These are phyloP conservation scores for Microtus oregoni DNA, from an alignment of 2,113 vertebrate species.

Conservation along the genomic window DNA sequence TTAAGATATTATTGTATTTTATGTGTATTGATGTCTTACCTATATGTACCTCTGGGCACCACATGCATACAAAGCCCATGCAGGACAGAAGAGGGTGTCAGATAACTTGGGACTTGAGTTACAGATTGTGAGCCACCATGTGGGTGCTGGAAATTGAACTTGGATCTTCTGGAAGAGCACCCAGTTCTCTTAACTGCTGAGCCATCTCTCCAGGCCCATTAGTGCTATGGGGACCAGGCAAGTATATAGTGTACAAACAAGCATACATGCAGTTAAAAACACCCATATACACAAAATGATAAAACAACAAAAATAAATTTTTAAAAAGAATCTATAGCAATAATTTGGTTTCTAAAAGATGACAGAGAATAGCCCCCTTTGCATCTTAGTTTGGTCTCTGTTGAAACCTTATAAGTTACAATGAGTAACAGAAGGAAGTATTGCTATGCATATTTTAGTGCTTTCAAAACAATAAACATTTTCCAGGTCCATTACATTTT, in stretches of 20 bases:
- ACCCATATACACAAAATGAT: background rate
- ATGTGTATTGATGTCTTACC: background rate
- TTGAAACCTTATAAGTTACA: background rate
- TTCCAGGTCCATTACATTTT: background rate
- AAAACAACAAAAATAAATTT: background rate
- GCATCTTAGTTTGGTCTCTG: background rate
- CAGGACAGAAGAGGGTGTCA: background rate
- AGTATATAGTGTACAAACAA: background rate
- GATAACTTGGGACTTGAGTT: background rate
- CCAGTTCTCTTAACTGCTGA: background rate
- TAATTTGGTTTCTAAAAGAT: background rate
- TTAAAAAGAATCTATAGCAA: background rate
- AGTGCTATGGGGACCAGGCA: background rate
- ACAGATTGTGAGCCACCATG: background rate
- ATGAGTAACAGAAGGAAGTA: background rate
- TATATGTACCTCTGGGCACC: background rate
- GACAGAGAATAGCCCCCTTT: background rate
- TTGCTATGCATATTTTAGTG: background rate
- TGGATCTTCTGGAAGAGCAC: background rate
- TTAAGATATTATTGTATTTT: background rate
- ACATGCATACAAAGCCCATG: background rate
- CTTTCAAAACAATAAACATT: background rate
- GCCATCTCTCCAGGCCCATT: background rate
- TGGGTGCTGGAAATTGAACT: background rate
- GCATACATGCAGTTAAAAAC: background rate